phyloP scores from a whole-genome alignment of 2,113 vertebrate species.

The Eurypyga helias region DNA sequence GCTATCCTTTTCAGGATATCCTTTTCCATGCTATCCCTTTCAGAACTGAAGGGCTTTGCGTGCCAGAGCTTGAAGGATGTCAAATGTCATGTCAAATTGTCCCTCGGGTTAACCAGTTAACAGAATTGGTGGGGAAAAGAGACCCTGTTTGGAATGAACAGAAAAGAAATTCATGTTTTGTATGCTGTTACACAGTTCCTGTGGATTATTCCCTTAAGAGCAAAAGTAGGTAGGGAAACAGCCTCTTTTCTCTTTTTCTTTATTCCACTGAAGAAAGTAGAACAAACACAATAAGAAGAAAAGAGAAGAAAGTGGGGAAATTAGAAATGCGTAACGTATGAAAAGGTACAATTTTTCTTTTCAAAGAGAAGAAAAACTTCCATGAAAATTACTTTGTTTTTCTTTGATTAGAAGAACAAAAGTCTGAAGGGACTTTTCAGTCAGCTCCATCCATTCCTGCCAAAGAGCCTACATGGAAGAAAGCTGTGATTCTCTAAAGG shows the following conservation, averaged over 20 bases:
- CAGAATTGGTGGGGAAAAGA: background rate
- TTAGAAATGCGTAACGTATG: accelerated
- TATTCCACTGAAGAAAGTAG: background rate
- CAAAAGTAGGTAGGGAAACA: background rate
- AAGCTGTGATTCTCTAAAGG: background rate
- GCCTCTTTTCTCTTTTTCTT: background rate
- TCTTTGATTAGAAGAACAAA: background rate
- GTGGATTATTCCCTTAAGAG: background rate
- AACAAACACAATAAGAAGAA: background rate
- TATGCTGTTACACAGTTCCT: background rate
- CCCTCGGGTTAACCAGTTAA: background rate
- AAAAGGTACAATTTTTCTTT: background rate
- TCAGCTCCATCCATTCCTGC: background rate
- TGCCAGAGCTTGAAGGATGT: background rate
- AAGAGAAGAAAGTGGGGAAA: background rate
- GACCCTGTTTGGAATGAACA: background rate
- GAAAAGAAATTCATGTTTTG: background rate
- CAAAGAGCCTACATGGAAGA: background rate
- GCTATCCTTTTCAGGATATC: background rate
- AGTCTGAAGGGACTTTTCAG: background rate
- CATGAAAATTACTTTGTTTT: background rate
- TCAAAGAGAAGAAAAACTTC: background rate
- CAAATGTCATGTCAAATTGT: background rate
- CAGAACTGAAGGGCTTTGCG: background rate
- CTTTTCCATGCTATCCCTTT: no score